phyloP scores from a whole-genome alignment of 1,140 invertebrate genomes.

The Theocolax elegans region DNA sequence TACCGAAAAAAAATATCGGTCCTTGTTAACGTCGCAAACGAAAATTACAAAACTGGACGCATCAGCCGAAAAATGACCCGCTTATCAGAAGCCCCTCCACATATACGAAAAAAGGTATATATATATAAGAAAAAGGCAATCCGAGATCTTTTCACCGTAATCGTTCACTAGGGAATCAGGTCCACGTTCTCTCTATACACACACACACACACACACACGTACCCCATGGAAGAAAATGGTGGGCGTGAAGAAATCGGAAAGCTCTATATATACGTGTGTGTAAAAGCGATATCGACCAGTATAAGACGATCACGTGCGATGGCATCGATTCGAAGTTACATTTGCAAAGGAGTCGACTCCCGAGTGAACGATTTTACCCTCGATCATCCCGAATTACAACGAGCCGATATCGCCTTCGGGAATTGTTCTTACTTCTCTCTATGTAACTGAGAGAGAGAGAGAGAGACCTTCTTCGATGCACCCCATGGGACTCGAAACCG shows the following conservation, averaged over 20 bases:
- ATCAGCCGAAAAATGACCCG: too few relatives aligned
- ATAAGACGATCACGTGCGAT: background rate
- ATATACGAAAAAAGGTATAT: too few relatives aligned
- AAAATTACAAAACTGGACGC: too few relatives aligned
- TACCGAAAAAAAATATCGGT: too few relatives aligned
- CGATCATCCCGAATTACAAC: conserved; percentile 49
- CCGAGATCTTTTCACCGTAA: too few relatives aligned
- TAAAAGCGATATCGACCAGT: too few relatives aligned
- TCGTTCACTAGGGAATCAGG: conserved; percentile 47
- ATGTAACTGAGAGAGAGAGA: too few relatives aligned
- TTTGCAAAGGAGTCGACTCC: conserved; percentile 9
- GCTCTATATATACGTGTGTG: background rate
- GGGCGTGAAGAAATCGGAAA: background rate
- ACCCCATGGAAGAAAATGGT: background rate
- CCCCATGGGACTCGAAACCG: conserved; percentile 17
- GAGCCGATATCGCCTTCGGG: conserved; percentile 43
- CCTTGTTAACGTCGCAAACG: too few relatives aligned
- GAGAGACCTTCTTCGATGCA: background rate
- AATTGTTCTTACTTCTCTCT: conserved; percentile 35
- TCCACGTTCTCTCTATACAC: too few relatives aligned
- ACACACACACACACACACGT: too few relatives aligned
- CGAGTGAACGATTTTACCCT: conserved; percentile 42
- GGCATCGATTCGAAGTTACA: background rate
- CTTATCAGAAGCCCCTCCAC: too few relatives aligned
- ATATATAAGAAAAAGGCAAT: too few relatives aligned